Evolutionary conservation across 2,888 invertebrate species (phyloP).

Genomic region (Acanthacorydalis orientalis): DNA sequence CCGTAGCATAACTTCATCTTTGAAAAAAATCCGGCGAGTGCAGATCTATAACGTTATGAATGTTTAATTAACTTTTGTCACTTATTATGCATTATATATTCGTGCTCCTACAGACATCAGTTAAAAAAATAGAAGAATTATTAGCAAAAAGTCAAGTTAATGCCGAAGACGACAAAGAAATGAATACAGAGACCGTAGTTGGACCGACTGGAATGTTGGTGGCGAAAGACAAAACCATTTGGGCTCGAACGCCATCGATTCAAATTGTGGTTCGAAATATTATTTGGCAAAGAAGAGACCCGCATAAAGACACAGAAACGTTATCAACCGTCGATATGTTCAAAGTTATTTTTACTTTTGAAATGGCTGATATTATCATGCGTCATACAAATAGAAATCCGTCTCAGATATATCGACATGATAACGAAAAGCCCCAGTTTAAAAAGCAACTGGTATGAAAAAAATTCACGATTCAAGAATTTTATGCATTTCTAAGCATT

Average conservation of each 20-base stretch:
- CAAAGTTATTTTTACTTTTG: slow-evolving; percentile 6
- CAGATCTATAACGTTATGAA: too few relatives aligned
- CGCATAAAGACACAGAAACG: slow-evolving; percentile 6
- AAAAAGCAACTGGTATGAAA: background rate
- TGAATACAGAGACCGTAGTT: too few relatives aligned
- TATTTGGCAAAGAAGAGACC: slow-evolving; percentile 8
- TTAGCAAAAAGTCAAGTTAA: too few relatives aligned
- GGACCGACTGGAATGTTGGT: too few relatives aligned
- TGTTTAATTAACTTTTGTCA: too few relatives aligned
- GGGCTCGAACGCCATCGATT: slow-evolving; percentile 6
- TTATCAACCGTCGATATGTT: slow-evolving; percentile 9
- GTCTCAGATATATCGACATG: background rate
- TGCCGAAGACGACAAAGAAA: too few relatives aligned
- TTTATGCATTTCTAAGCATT: background rate
- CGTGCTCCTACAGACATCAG: too few relatives aligned
- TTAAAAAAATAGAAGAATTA: too few relatives aligned
- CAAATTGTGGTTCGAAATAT: slow-evolving; percentile 8
- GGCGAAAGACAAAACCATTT: slow-evolving; percentile 9
- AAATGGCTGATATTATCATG: slow-evolving; percentile 9
- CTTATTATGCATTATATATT: too few relatives aligned
- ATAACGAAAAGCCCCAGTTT: background rate
- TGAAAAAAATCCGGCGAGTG: too few relatives aligned
- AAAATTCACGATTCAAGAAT: too few relatives aligned
- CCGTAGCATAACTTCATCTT: too few relatives aligned
- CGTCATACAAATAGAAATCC: slow-evolving; percentile 10